These are phyloP conservation scores for Geopemphigus sp. DNA, from an alignment of 1,140 invertebrate genomes.

Conservation along the genomic window DNA sequence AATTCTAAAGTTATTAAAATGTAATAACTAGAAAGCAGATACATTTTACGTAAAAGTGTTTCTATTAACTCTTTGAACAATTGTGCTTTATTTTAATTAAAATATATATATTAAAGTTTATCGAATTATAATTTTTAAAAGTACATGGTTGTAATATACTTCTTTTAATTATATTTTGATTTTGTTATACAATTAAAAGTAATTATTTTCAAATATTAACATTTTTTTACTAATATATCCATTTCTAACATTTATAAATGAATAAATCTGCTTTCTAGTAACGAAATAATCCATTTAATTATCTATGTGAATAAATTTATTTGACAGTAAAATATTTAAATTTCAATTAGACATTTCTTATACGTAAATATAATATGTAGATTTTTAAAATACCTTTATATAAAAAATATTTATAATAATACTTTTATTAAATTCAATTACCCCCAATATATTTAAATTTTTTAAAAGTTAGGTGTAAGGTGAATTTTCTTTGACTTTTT, in stretches of 20 bases:
- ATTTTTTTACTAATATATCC: no score
- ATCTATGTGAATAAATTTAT: not conserved
- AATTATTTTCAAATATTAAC: no score
- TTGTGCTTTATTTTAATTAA: no score
- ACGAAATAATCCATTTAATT: not conserved
- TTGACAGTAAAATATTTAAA: constrained; percentile 23
- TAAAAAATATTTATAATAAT: not conserved
- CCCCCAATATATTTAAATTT: not conserved
- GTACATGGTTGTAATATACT: no score
- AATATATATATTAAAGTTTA: no score
- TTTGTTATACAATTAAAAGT: no score
- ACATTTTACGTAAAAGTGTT: no score
- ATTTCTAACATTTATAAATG: no score
- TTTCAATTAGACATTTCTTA: not conserved
- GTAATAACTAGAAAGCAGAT: constrained; percentile 20
- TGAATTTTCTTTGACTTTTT: constrained; percentile 18
- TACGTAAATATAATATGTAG: not conserved
- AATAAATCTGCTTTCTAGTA: constrained; percentile 2
- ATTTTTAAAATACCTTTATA: not conserved
- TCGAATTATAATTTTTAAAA: no score
- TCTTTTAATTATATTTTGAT: no score
- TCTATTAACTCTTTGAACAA: no score
- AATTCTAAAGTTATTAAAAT: not conserved
- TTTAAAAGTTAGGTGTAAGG: not conserved
- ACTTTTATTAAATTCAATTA: not conserved